Base-by-base conservation (phyloP, 2,888 invertebrate species). In the Octonoba sinensis region DNA sequence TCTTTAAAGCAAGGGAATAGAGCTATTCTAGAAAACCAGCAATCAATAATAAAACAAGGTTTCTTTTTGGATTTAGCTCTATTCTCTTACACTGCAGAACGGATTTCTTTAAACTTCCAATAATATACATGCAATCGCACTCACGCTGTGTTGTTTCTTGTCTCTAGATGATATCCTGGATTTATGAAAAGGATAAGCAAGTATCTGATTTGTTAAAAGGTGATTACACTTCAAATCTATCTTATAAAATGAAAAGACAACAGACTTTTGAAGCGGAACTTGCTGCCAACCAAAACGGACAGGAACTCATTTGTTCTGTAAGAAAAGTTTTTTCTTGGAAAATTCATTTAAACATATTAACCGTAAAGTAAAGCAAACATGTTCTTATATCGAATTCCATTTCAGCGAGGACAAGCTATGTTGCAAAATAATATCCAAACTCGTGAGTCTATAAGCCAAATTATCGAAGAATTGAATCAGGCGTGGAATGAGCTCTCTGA, bases 191-290 rank as follows among this genome's bases (percentile, higher is more conserved):
- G 89, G 92, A 94, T 67, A 93, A 93, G 87, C 95, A 95, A 0
- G 97, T 97, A 0, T 93, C 93, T 0, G 97, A 98, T 86, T 96
- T 97, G 88, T 96, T 94, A 83, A 97, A 96, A 89, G 91, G 96
- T 18, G 97, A 97, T 87, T 90, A 97, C 18, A 93, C 92, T 1
- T 22, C 47, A 57, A 97, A 97, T 88, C 89, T 96, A 84, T 95
- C 96, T 85, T 91, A 96, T 0, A 97, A 97, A 88, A 89, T 97
- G 1, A 96, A 97, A 89, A 96, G 97, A 87, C 99, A 99, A 87
- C 96, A 97, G 88, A 97, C 97, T 0, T 98, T 99, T 87, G 97
- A 98, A 87, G 91, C 97, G 0, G 99, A 99, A 88, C 89, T 99
- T 22, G 92, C 95, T 60, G 96, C 98, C 0, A 99, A 98, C 87